These are phyloP conservation scores for Apocheima hispidaria DNA, from an alignment of 2,888 invertebrate species.

Conservation along the genomic window DNA sequence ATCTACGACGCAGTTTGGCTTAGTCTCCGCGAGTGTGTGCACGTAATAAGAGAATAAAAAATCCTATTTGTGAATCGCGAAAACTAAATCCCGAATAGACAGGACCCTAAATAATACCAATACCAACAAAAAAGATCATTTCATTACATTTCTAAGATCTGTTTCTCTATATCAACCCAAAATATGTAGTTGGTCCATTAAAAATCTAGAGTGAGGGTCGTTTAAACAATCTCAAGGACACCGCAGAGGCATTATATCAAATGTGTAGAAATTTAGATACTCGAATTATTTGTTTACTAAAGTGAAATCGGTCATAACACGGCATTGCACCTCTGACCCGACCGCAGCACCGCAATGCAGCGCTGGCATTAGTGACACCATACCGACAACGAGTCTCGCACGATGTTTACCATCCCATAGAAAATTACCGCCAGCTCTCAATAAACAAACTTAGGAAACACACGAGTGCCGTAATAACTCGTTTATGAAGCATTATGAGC, in stretches of 20 bases:
- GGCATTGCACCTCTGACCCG: conserved; percentile 74
- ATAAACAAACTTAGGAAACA: conserved; percentile 50
- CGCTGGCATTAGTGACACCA: conserved; percentile 62
- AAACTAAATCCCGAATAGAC: conserved; percentile 1
- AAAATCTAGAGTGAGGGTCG: too few species aligned
- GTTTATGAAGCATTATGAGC: conserved; percentile 43
- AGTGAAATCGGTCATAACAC: conserved; percentile 43
- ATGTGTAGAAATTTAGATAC: not conserved
- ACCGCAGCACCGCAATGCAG: conserved; percentile 74
- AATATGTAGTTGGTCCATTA: too few species aligned
- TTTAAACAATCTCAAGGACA: too few species aligned
- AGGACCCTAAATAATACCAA: not conserved
- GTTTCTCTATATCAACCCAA: too few species aligned
- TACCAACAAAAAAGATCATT: too few species aligned
- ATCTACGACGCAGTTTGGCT: conserved; percentile 48
- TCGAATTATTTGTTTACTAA: conserved; percentile 11
- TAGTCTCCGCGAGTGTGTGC: conserved; percentile 35
- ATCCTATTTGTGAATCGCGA: conserved; percentile 2
- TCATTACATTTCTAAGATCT: too few species aligned
- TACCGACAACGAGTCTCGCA: conserved; percentile 64
- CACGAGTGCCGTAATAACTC: conserved; percentile 45
- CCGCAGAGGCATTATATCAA: conserved; percentile 7
- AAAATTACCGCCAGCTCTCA: conserved; percentile 57
- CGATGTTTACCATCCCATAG: conserved; percentile 66
- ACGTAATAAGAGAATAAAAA: conserved; percentile 19